Percentiles rank a stretch among this genome's conserved stretches.
These are phyloP conservation scores for Eumaeus atala DNA, from an alignment of 1,140 invertebrate species.

Conservation along the genomic window DNA sequence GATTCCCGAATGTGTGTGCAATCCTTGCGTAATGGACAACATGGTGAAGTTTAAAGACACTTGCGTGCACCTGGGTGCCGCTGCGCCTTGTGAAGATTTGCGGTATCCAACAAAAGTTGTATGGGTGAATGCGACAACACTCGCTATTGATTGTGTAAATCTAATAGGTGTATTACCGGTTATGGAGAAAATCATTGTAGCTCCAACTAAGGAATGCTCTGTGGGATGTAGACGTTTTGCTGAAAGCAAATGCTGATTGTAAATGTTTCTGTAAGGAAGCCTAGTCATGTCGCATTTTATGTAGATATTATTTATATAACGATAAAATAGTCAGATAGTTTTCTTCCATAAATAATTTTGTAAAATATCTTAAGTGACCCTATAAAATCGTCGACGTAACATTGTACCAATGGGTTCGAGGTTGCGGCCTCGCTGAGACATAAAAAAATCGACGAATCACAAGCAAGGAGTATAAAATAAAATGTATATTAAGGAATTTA, in stretches of 20 bases:
- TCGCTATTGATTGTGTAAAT: conserved; percentile 61
- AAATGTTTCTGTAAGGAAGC: no score
- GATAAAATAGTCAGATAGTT: no score
- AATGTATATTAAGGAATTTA: no score
- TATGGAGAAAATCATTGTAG: conserved; percentile 5
- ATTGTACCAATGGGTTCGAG: no score
- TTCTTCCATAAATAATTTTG: no score
- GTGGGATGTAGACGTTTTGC: conserved; percentile 46
- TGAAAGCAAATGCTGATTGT: conserved; percentile 33
- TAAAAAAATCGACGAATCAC: no score
- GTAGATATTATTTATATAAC: no score
- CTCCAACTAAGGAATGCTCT: conserved; percentile 25
- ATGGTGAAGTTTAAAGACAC: conserved; percentile 65
- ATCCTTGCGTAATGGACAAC: conserved; percentile 74
- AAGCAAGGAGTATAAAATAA: no score
- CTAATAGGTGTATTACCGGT: conserved; percentile 52
- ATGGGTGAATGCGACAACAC: conserved; percentile 69
- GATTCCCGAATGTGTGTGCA: conserved; percentile 75
- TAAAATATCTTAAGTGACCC: no score
- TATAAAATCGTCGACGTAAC: no score
- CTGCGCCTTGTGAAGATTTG: conserved; percentile 49
- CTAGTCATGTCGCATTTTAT: no score
- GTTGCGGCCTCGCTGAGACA: no score
- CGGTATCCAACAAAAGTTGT: conserved; percentile 42
- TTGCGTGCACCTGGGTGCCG: conserved; percentile 70